Evolutionary conservation across 1,140 invertebrate species (phyloP).

Genomic region (Nymphalis io): DNA sequence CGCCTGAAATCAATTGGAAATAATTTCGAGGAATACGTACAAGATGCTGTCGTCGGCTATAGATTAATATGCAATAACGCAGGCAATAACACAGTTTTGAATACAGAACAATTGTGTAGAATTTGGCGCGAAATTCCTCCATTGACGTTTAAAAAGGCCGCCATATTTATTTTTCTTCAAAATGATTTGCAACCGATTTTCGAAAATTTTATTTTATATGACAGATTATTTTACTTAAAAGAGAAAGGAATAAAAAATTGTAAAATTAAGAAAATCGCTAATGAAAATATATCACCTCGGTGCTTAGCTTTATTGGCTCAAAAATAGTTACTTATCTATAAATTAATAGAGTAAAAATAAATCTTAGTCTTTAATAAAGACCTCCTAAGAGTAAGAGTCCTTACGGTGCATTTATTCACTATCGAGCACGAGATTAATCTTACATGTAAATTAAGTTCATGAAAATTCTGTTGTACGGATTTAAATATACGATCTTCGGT

Average conservation of each 20-base stretch:
- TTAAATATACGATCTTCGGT: too few species aligned
- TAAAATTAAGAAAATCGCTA: slow-evolving; percentile 80
- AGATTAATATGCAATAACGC: slow-evolving; percentile 21
- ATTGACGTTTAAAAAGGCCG: slow-evolving; percentile 73
- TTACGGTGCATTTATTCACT: too few species aligned
- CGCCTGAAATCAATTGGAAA: slow-evolving; percentile 77
- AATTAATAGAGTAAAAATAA: too few species aligned
- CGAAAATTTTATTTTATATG: slow-evolving; percentile 86
- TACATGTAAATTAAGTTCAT: too few species aligned
- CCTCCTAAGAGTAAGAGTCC: too few species aligned
- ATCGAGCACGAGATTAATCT: too few species aligned
- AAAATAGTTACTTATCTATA: slow-evolving; percentile 43
- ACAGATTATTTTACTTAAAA: slow-evolving; percentile 83
- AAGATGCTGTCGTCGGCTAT: slow-evolving; percentile 71
- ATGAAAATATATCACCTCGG: slow-evolving; percentile 82
- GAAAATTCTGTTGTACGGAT: too few species aligned
- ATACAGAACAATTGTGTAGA: slow-evolving; percentile 47
- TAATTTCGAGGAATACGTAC: slow-evolving; percentile 80
- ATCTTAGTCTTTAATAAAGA: too few species aligned
- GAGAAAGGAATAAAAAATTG: slow-evolving; percentile 80
- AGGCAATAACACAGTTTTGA: slow-evolving; percentile 29
- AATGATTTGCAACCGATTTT: slow-evolving; percentile 81
- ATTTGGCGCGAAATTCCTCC: slow-evolving; percentile 62
- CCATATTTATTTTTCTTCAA: slow-evolving; percentile 64
- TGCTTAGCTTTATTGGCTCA: slow-evolving; percentile 81